These are phyloP conservation scores for Sarcophaga rosellei DNA, from an alignment of 2,888 invertebrate genomes.

Conservation along the genomic window DNA sequence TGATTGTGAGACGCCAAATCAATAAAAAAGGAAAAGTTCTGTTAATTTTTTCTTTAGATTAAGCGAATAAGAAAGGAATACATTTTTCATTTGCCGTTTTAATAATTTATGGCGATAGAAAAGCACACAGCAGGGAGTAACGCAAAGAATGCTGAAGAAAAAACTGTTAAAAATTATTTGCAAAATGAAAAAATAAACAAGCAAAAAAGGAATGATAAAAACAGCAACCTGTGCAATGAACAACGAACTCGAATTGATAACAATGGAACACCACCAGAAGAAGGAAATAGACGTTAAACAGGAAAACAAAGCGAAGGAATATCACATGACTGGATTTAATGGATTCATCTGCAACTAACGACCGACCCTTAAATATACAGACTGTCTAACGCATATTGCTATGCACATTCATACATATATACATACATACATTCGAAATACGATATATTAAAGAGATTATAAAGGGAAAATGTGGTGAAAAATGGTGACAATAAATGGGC, in stretches of 20 bases:
- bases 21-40: conserved; percentile 43
- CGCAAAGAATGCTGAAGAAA: background rate
- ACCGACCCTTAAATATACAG: conserved; percentile 54
- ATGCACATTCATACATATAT: conserved; percentile 15
- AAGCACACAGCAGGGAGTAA: conserved; percentile 70
- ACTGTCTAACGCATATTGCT: conserved; percentile 26
- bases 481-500: conserved; percentile 64
- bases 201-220: conserved; percentile 27
- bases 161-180: conserved; percentile 49
- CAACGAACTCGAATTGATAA: conserved; percentile 46
- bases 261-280: conserved; percentile 22
- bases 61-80: conserved; percentile 67
- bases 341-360: conserved; percentile 66
- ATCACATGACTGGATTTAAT: conserved; percentile 59
- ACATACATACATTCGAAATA: conserved; percentile 38
- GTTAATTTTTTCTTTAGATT: conserved; percentile 30
- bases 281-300: conserved; percentile 13
- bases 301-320: conserved; percentile 20
- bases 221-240: conserved; percentile 60
- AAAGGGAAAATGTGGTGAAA: conserved; percentile 15
- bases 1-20: conserved; percentile 45
- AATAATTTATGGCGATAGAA: conserved; percentile 77
- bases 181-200: conserved; percentile 50
- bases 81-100: conserved; percentile 72
- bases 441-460: conserved; percentile 4